Percentiles rank a stretch among this genome's conserved stretches.
Evolutionary conservation across 2,113 vertebrate species (phyloP).

Genomic region (Mungos mungo): DNA sequence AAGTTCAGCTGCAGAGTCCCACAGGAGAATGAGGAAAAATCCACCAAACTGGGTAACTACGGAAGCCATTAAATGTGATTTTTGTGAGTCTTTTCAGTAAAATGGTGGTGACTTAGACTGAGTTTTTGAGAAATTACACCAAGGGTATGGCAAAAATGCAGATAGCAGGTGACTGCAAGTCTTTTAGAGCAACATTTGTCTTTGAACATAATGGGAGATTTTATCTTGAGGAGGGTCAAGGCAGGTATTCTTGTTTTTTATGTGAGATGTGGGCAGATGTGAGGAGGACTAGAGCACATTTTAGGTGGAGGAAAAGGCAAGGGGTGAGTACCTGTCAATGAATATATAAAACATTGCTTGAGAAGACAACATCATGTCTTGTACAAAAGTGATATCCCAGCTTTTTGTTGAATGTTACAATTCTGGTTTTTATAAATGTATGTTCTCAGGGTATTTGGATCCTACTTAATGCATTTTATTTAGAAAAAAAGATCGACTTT

Average conservation of each 20-base stretch:
- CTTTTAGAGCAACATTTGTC: background rate
- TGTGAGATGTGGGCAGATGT: background rate
- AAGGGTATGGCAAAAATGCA: background rate
- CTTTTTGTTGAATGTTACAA: background rate
- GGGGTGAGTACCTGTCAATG: background rate
- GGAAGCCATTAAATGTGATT: background rate
- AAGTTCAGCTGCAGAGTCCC: background rate
- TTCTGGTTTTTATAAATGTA: background rate
- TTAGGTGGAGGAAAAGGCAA: background rate
- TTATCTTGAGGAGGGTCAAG: background rate
- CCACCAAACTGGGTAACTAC: background rate
- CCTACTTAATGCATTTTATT: background rate
- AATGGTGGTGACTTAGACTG: background rate
- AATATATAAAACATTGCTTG: background rate
- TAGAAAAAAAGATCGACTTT: constrained; percentile 6
- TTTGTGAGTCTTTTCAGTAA: background rate
- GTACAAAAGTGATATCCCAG: background rate
- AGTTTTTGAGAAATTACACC: background rate
- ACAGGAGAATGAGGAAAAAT: background rate
- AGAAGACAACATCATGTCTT: background rate
- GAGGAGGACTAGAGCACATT: background rate
- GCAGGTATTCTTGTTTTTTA: background rate
- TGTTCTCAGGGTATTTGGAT: background rate
- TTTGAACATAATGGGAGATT: background rate
- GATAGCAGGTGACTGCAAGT: background rate